Base-by-base conservation (phyloP, 2,888 invertebrate species). In the Meteorus cinctellus region DNA sequence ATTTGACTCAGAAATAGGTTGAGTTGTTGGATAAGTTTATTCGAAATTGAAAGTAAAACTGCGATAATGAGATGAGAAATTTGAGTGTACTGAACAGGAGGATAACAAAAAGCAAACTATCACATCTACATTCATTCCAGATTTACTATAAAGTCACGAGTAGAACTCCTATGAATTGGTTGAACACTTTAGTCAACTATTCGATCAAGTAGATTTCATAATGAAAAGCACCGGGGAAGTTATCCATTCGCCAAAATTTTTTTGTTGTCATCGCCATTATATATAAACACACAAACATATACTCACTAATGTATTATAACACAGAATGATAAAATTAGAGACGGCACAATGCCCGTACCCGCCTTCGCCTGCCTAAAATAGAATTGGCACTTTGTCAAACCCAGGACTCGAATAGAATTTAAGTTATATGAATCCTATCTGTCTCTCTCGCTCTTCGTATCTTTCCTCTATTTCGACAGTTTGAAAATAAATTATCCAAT, bases 291-390 rank as follows among this genome's bases (percentile, higher is more conserved):
- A 62, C 59, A 24, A 8, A 65, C 36, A 34, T 29, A 72, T 31
- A 31, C 36, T n/a, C 60, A 48, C 14, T 60, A 34, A 45, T 69
- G 48, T 70, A 70, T 51, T 51, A 59, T 36, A 81, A 77, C 78
- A 81, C 75, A 82, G 82, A 79, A 83, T 83, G 86, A 87, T 85
- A 82, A 84, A 87, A 88, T 89, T 87, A 88, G 87, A 86, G 81
- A 55, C 85, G 80, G 84, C 81, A 88, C 87, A 88, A 88, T 89
- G 85, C 85, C 55, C 55, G 82, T 83, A 84, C 82, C 86, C 87
- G 87, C 86, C 86, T 88, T 88, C 87, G 84, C 86, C 78, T 82
- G 85, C 84, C 55, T 83, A 86, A 89, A 89, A 89, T 89, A 89
- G 89, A 89, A 82, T 88, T 89, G 89, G 89, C 88, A 83, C 48